phyloP scores from a whole-genome alignment of 2,888 invertebrate species.

The Cryptus armator region DNA sequence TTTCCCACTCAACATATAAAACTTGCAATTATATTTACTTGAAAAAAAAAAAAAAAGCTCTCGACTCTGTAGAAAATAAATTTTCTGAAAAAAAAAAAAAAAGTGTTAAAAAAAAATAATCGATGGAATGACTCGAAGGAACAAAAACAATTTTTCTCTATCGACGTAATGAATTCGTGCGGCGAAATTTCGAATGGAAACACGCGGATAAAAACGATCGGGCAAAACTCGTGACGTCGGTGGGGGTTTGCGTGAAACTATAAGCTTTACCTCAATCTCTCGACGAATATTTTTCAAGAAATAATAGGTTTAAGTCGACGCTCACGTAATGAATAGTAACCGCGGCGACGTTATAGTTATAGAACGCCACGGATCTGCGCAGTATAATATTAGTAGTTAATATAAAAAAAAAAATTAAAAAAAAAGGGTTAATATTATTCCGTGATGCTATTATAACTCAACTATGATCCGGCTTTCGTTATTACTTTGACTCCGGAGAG shows the following conservation, averaged over 20 bases:
- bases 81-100: too few relatives aligned
- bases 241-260: conserved; percentile 31
- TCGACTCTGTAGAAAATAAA: not conserved
- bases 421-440: conserved; percentile 59
- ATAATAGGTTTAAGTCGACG: conserved; percentile 44
- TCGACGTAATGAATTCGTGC: not conserved
- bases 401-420: not conserved
- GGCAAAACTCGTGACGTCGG: conserved; percentile 8
- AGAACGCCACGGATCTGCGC: not conserved
- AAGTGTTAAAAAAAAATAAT: too few relatives aligned
- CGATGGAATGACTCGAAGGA: too few relatives aligned
- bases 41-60: not conserved
- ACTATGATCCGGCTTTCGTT: conserved; percentile 49
- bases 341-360: conserved; percentile 34
- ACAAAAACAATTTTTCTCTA: not conserved
- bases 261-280: conserved; percentile 20
- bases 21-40: not conserved
- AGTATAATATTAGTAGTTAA: not conserved
- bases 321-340: conserved; percentile 38
- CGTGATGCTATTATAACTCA: conserved; percentile 65
- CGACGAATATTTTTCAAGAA: conserved; percentile 64
- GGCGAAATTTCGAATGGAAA: not conserved
- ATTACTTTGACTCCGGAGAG: conserved; percentile 42
- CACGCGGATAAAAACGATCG: conserved; percentile 6
- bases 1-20: not conserved